These are phyloP conservation scores for Nephrotoma appendiculata DNA, from an alignment of 2,888 invertebrate species.

Conservation along the genomic window DNA sequence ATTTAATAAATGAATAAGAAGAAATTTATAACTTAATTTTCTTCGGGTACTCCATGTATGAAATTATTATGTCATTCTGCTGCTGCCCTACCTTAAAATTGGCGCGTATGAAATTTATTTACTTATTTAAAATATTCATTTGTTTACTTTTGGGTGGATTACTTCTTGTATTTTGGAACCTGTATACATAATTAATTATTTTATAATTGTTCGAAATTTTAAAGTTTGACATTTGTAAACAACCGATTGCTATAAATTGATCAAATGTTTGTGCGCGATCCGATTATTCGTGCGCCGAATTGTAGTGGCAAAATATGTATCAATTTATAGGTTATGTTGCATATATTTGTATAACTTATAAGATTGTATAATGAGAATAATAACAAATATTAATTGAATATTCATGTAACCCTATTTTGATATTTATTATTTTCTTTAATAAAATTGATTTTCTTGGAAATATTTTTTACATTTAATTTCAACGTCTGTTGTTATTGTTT, in stretches of 20 bases:
- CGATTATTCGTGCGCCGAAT: background rate
- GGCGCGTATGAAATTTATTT: background rate
- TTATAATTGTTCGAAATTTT: background rate
- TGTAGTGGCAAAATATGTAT: background rate
- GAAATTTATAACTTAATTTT: background rate
- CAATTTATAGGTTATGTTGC: background rate
- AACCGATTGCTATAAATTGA: background rate
- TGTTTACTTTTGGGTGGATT: background rate
- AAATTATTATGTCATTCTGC: background rate
- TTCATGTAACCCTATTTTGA: background rate
- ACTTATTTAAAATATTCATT: background rate
- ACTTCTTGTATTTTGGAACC: background rate
- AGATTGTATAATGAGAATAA: background rate
- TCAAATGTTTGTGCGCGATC: too few relatives aligned
- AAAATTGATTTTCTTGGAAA: background rate
- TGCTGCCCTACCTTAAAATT: background rate
- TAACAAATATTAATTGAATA: background rate
- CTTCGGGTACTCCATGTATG: background rate
- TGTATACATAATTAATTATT: background rate
- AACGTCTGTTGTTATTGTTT: background rate
- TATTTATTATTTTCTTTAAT: background rate
- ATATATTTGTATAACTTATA: background rate
- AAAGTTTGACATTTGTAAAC: background rate
- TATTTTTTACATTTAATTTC: background rate
- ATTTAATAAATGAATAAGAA: background rate